These are phyloP conservation scores for Pheosia gnoma DNA, from an alignment of 2,888 invertebrate genomes.

Conservation along the genomic window DNA sequence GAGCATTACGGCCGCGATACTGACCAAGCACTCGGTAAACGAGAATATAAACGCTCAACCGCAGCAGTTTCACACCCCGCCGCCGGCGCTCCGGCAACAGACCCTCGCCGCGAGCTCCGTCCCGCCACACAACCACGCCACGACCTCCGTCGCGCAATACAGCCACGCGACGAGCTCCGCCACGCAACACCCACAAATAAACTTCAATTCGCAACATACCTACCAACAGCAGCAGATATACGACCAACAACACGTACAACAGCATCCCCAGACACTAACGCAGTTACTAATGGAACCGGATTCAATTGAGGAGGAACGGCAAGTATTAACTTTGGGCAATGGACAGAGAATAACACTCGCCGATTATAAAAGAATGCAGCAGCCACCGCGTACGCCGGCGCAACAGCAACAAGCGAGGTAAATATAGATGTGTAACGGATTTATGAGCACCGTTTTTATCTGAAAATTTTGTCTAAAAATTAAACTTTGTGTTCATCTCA, in stretches of 20 bases:
- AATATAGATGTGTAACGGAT: background rate
- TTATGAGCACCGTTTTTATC: no score
- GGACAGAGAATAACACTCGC: slow-evolving; percentile 77
- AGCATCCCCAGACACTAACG: slow-evolving; percentile 58
- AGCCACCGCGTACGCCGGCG: slow-evolving; percentile 56
- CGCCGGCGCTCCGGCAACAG: slow-evolving; percentile 51
- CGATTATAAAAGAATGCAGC: slow-evolving; percentile 73
- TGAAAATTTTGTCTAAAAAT: background rate
- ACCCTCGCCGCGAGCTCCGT: slow-evolving; percentile 38
- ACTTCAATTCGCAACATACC: slow-evolving; percentile 58
- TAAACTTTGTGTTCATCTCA: slow-evolving; percentile 32
- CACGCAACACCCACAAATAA: slow-evolving; percentile 51
- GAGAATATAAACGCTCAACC: slow-evolving; percentile 52
- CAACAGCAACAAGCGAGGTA: slow-evolving; percentile 65
- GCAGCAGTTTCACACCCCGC: slow-evolving; percentile 62
- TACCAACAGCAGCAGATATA: slow-evolving; percentile 58
- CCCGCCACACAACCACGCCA: slow-evolving; percentile 22
- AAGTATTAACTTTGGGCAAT: slow-evolving; percentile 66
- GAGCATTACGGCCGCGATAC: slow-evolving; percentile 80
- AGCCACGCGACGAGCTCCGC: slow-evolving; percentile 24
- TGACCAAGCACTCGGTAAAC: slow-evolving; percentile 66
- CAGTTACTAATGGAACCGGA: slow-evolving; percentile 70
- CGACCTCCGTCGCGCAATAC: slow-evolving; percentile 12
- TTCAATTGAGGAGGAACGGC: slow-evolving; percentile 68
- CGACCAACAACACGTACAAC: slow-evolving; percentile 59